Base-by-base conservation (phyloP, 92 coral and sea anemone genomes). In the Umimayanthus kanabou region DNA sequence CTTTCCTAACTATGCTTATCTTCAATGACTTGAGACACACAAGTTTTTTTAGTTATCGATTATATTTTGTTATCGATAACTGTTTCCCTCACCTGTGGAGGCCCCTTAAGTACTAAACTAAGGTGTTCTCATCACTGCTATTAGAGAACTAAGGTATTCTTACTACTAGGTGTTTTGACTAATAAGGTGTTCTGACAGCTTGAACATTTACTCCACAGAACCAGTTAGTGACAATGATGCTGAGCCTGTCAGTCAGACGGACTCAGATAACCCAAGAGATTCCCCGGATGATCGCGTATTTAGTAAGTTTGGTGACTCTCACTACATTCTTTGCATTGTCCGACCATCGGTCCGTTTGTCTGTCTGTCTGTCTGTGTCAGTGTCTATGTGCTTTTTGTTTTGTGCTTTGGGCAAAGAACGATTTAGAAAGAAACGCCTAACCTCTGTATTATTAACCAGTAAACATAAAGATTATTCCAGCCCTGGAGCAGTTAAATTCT, bases 231-330 rank as follows among this genome's bases (percentile, higher is more conserved):
- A 82, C 39, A 82, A 67, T 30, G 86, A 82, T 3, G 13, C 47
- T 18, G 86, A 82, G 15, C 77, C 76, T 26, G 76, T 66, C 76
- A 82, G 86, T 82, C 76, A 82, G 86, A 82, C 76, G 40, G 86
- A 82, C 76, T 82, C 86, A 16, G 86, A 82, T 82, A 66, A 66
- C 49, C 86, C 76, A 42, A 82, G 86, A 82, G 77, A 66, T n/a
- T 82, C 86, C 61, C 86, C 77, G 76, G 86, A 82, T 69, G 77
- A 66, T 26, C 55, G 39, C 64, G 77, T 82, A 82, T 82, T 82
- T 57, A 75, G 86, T 82, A 69, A 42, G 86, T 67, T 69, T 28
- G 57, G 16, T 4, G 18, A 6, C 23, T 22, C 22, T 9, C 40
- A n/a, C 50, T 49, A 3, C 23, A 4, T 3, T 61, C 10, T 61